These are phyloP conservation scores for Ochropleura plecta DNA, from an alignment of 2,888 invertebrate genomes.

Conservation along the genomic window DNA sequence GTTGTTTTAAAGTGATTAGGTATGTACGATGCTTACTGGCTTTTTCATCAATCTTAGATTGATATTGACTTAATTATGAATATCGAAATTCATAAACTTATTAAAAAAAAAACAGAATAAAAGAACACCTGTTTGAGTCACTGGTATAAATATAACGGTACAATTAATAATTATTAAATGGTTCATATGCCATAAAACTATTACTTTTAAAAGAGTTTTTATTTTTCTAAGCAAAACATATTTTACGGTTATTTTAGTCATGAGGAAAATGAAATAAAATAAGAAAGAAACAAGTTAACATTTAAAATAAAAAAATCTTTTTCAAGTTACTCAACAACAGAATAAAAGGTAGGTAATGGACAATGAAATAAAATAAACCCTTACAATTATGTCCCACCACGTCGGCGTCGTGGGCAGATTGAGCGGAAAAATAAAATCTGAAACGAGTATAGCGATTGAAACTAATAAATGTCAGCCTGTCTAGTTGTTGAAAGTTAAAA, in stretches of 20 bases:
- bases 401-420: slow-evolving; percentile 9
- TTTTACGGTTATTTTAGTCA: background rate
- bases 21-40: slow-evolving; percentile 57
- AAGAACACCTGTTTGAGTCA: slow-evolving; percentile 60
- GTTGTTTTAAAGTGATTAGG: slow-evolving; percentile 73
- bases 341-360: slow-evolving; percentile 23
- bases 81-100: background rate
- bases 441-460: slow-evolving; percentile 5
- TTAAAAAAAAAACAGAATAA: background rate
- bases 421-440: slow-evolving; percentile 31
- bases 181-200: background rate
- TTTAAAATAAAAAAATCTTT: background rate
- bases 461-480: slow-evolving; percentile 36
- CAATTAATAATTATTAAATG: background rate
- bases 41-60: slow-evolving; percentile 18
- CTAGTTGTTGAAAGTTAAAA: slow-evolving; percentile 8
- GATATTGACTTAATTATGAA: background rate
- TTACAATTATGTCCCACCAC: slow-evolving; percentile 7
- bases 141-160: background rate
- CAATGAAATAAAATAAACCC: slow-evolving; percentile 30
- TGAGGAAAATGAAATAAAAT: slow-evolving; percentile 9
- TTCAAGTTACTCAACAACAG: slow-evolving; percentile 6
- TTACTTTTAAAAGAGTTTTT: background rate
- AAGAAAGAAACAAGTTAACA: slow-evolving; percentile 3
- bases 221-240: background rate